Evolutionary conservation across 2,888 invertebrate genomes (phyloP), one percentile per base, ranked within the genome.

Genomic region (Leptothorax acervorum): DNA sequence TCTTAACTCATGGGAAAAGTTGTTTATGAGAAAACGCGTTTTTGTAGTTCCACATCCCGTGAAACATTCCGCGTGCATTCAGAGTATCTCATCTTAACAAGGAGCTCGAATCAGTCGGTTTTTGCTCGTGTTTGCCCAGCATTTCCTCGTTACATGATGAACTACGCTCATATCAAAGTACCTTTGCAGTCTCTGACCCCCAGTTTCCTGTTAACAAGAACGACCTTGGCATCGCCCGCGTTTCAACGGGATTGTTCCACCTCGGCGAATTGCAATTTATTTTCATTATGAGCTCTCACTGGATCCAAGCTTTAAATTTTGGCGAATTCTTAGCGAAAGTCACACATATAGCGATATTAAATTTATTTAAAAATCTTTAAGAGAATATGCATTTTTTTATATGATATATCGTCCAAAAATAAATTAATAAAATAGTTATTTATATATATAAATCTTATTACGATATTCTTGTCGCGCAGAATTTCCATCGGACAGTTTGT

Each of bases 161-260:
- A 78, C 73, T 68, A 78, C 45, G 62, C 68, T 71, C 51, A 82
- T 74, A 65, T 83, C 84, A 85, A 85, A 85, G 85, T 87, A 68
- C n/a, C 84, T 88, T 75, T 86, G 85, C 87, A 90, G 92, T 91
- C 90, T 92, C 85, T 93, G 93, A 93, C 92, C 92, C 92, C 90
- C 92, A 88, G 87, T 88, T 92, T 92, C 91, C 92, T 91, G 90
- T 90, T 91, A 90, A 90, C 90, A 85, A 87, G 90, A 88, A 81
- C 87, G 87, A 86, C 89, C 88, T 89, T 89, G 88, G 86, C 89
- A 87, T 84, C 83, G 85, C 79, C 79, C 83, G n/a, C 51, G 31
- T 53, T 66, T 63, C 45, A 31, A 65, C 45, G 68, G 31, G 2
- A 75, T 60, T 48, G 66, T 57, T 75, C 12, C n/a, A 60, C 28